Evolutionary conservation across 2,113 vertebrate genomes (phyloP), one percentile per base, ranked within the genome.

Genomic region (Indri indri): DNA sequence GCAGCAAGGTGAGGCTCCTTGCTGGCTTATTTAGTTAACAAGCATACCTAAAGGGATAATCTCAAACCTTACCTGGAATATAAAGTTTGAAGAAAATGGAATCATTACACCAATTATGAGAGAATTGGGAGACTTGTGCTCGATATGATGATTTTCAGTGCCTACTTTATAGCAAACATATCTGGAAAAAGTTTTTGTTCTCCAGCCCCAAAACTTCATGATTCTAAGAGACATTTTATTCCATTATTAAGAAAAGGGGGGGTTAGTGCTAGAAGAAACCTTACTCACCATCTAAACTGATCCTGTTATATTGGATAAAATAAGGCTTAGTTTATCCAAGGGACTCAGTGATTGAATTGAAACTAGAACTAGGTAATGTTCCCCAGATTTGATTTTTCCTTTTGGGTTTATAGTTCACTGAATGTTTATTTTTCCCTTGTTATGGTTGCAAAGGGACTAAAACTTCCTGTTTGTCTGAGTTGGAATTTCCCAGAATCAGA

Each of bases 11-110:
- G 74, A 95, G 37, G 34, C 71, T 57, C 14, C 40, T 96, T 83
- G 47, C 90, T 82, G 40, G 40, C 52, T 95, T 3, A 94, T 97
- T 98, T 97, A 95, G 52, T 37, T 97, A 40, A 71, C 80, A 90
- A 97, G 45, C 17, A 90, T 61, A 59, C 30, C 52, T 92, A 61
- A 30, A 80, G 65, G 42, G 13, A 84, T 93, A 66, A 73, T 42
- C 23, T 97, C 2, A 34, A 0, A 0, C n/a, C 70, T 96, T 89
- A 89, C 23, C 16, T 3, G 2, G 63, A 92, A 17, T 52, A 25
- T n/a, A 45, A 82, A 27, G 88, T 96, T 94, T 14, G 40, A 95
- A 89, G 93, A 52, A 89, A 50, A 68, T 70, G 70, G 71, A 97
- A 90, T 92, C 68, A 83, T 88, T 3, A 85, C 6, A 32, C 22